phyloP scores from a whole-genome alignment of 1,140 invertebrate genomes.

The Conopomorpha cramerella region DNA sequence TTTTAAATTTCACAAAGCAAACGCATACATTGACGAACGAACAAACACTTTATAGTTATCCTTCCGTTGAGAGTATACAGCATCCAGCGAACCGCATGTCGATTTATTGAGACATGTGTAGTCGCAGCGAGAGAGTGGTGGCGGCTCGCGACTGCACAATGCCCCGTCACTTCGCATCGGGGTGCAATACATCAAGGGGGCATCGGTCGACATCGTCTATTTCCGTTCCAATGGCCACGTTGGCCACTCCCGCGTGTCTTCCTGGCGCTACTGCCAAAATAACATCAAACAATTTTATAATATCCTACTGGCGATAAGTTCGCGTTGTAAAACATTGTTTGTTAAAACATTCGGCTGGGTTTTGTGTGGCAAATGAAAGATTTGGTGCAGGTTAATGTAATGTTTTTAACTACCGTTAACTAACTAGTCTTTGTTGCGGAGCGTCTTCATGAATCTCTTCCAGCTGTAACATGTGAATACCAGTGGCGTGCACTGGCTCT shows the following conservation, averaged over 20 bases:
- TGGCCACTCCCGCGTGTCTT: constrained; percentile 11
- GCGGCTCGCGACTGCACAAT: no score
- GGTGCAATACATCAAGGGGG: constrained; percentile 2
- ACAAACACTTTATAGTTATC: constrained; percentile 9
- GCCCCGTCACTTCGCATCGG: neutral
- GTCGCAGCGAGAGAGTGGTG: neutral
- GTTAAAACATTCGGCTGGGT: no score
- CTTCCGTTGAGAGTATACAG: neutral
- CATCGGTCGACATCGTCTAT: constrained; percentile 9
- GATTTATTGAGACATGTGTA: neutral
- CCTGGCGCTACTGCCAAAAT: constrained; percentile 17
- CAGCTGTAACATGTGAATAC: no score
- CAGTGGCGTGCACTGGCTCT: no score
- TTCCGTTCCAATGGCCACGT: constrained; percentile 31
- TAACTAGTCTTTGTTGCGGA: no score
- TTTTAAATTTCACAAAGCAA: neutral
- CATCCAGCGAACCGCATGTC: neutral
- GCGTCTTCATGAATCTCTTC: no score
- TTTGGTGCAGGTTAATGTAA: no score
- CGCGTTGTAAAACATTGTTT: no score
- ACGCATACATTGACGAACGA: constrained; percentile 17
- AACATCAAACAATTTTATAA: no score
- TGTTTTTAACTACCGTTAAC: no score
- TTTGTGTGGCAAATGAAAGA: no score
- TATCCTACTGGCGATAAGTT: no score